A percentile compares a stretch with the other conserved stretches of the same genome.
phyloP scores from a whole-genome alignment of 2,888 invertebrate species.

The Pandemis corylana region DNA sequence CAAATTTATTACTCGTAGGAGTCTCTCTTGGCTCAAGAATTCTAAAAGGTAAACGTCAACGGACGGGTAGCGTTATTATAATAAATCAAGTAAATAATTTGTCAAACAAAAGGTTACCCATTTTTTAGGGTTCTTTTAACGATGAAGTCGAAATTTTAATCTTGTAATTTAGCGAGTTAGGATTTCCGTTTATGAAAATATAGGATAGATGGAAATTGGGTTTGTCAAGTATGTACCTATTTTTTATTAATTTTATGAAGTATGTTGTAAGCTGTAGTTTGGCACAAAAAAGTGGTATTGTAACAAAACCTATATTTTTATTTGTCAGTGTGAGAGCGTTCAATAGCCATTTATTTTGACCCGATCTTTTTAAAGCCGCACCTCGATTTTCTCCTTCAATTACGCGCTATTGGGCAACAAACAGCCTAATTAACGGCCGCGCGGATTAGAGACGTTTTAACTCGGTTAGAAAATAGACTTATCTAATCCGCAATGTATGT shows the following conservation, averaged over 20 bases:
- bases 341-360: not conserved
- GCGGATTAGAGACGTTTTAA: constrained; percentile 26
- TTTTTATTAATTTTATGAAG: too few relatives aligned
- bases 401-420: constrained; percentile 30
- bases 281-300: too few relatives aligned
- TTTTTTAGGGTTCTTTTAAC: not conserved
- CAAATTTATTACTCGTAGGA: constrained; percentile 17
- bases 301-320: not conserved
- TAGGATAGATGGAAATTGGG: too few relatives aligned
- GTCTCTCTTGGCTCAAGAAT: constrained; percentile 11
- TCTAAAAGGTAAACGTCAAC: constrained; percentile 13
- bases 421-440: constrained; percentile 28
- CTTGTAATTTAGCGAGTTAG: not conserved
- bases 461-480: constrained; percentile 42
- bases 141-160: not conserved
- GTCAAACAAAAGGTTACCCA: not conserved
- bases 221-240: too few relatives aligned
- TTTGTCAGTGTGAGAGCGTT: not conserved
- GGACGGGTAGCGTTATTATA: constrained; percentile 19
- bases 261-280: too few relatives aligned
- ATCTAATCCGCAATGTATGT: constrained; percentile 39
- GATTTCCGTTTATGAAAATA: too few relatives aligned
- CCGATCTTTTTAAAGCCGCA: not conserved
- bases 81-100: constrained; percentile 21
- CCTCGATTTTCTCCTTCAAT: constrained; percentile 8